These are phyloP conservation scores for Alligator sinensis DNA, from an alignment of 2,113 vertebrate species.

Conservation along the genomic window DNA sequence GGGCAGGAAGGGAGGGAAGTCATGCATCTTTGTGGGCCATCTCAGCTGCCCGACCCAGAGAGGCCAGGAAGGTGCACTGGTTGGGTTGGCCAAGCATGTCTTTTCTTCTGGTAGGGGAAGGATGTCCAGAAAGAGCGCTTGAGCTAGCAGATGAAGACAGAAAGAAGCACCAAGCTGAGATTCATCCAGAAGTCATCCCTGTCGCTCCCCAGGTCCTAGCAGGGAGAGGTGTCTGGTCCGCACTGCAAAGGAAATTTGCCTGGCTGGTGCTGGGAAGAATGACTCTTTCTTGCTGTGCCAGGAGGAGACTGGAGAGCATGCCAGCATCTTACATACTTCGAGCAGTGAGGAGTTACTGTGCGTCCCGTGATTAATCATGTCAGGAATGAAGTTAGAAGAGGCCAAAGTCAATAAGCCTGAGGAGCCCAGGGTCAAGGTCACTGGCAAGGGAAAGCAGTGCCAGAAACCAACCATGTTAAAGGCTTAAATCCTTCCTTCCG, in stretches of 20 bases:
- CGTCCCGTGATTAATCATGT: conserved; percentile 34
- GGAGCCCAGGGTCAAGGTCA: conserved; percentile 10
- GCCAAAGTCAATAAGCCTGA: conserved; percentile 65
- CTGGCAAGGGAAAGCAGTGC: conserved; percentile 16
- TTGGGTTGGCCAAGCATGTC: neutral
- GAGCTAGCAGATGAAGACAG: neutral
- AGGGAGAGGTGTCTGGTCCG: neutral
- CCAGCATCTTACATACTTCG: conserved; percentile 15
- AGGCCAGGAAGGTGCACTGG: neutral
- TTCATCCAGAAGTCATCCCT: neutral
- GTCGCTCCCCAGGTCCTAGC: neutral
- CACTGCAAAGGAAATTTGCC: neutral
- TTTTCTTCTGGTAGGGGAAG: neutral
- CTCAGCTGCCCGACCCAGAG: neutral
- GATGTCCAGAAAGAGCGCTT: neutral
- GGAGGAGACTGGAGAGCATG: conserved; percentile 5
- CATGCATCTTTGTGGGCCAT: neutral
- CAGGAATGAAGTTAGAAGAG: conserved; percentile 50
- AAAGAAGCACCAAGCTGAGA: neutral
- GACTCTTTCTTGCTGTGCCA: conserved; percentile 11
- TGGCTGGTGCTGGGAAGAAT: neutral
- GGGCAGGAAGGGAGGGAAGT: neutral
- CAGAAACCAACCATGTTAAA: conserved; percentile 55
- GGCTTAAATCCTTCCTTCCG: conserved; percentile 62
- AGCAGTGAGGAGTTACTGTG: conserved; percentile 31